These are phyloP conservation scores for Meteorus cinctellus DNA, from an alignment of 2,888 invertebrate genomes.

Conservation along the genomic window DNA sequence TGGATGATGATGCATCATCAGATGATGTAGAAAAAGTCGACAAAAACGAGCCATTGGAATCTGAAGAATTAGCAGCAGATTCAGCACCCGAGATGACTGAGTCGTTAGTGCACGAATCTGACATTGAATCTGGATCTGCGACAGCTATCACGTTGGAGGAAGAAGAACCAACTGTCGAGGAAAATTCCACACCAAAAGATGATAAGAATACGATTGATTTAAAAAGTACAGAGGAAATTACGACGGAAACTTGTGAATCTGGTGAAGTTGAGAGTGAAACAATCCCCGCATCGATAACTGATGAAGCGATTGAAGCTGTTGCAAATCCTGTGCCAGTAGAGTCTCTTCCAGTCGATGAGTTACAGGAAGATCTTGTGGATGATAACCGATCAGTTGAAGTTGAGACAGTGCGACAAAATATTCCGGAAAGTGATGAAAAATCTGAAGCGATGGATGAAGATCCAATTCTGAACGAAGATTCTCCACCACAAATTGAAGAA, in stretches of 20 bases:
- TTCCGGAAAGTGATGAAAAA: neutral
- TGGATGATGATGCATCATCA: constrained; percentile 1
- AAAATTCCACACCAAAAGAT: neutral
- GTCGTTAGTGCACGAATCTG: neutral
- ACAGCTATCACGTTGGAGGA: neutral
- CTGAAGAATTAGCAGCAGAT: constrained; percentile 33
- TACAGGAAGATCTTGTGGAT: neutral
- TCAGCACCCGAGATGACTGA: constrained; percentile 10
- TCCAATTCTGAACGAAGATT: constrained; percentile 1
- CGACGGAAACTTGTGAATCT: neutral
- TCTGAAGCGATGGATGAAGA: neutral
- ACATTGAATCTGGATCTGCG: constrained; percentile 4
- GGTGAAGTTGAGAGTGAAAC: neutral
- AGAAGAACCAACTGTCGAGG: neutral
- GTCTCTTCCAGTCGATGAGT: neutral
- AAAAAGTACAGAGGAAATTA: neutral
- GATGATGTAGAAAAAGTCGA: constrained; percentile 22
- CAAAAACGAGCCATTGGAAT: constrained; percentile 31
- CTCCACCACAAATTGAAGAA: neutral
- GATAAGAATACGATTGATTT: neutral
- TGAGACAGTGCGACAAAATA: constrained; percentile 11
- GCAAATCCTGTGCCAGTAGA: neutral
- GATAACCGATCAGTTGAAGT: constrained; percentile 43
- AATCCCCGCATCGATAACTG: neutral
- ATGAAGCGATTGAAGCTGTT: constrained; percentile 7